A percentile compares a stretch with the other conserved stretches of the same genome.
Evolutionary conservation across 2,888 invertebrate genomes (phyloP).

Genomic region (Drosophila kokeensis): DNA sequence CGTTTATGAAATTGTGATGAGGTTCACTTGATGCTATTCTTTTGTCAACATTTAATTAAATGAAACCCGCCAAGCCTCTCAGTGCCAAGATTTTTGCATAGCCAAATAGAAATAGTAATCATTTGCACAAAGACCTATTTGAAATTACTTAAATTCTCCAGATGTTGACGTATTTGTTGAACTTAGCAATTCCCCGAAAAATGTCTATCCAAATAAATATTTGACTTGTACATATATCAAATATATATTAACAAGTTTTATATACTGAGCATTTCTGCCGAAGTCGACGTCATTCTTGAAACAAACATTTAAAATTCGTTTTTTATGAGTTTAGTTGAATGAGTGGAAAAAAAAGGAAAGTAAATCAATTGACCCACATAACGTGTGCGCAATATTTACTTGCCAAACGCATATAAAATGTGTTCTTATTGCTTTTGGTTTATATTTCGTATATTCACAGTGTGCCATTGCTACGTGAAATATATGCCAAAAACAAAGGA

Average conservation of each 20-base stretch:
- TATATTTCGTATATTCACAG: constrained; percentile 1
- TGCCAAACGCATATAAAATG: constrained; percentile 6
- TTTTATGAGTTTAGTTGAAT: neutral
- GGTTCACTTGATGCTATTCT: neutral
- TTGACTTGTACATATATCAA: neutral
- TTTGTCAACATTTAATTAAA: constrained; percentile 16
- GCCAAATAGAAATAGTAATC: neutral
- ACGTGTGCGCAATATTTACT: constrained; percentile 33
- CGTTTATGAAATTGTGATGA: constrained; percentile 28
- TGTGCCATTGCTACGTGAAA: constrained; percentile 17
- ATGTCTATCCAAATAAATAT: neutral
- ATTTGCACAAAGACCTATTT: constrained; percentile 1
- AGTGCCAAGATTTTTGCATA: neutral
- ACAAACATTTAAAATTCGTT: neutral
- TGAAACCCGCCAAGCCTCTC: constrained; percentile 32
- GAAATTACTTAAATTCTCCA: constrained; percentile 7
- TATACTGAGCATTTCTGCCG: no score
- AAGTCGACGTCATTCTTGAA: neutral
- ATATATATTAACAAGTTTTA: neutral
- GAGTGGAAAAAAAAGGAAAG: neutral
- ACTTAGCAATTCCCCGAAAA: neutral
- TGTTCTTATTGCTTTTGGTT: constrained; percentile 5
- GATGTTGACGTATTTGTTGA: neutral
- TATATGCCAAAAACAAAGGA: neutral
- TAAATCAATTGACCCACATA: constrained; percentile 46